Conservation (phyloP, 2,888 invertebrate species). For the Plagodis pulveraria region DNA sequence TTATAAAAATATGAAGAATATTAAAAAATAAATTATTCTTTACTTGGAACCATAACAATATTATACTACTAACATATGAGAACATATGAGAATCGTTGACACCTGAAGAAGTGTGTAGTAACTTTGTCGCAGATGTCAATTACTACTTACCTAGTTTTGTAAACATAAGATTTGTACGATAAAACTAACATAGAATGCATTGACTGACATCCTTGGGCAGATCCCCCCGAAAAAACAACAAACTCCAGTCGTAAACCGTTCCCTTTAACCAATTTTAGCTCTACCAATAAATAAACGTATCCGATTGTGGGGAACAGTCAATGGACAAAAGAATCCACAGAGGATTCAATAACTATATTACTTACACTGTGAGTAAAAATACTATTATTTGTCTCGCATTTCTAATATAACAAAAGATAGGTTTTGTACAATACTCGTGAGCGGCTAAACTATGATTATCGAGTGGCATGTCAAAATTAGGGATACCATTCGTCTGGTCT, state of each 20-base stretch:
- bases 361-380: constrained; percentile 61
- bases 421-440: constrained; percentile 61
- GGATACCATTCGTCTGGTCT: no score
- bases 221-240: constrained; percentile 67
- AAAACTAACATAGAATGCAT: constrained; percentile 62
- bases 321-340: constrained; percentile 48
- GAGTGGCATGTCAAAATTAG: constrained; percentile 37
- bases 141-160: no score
- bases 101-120: no score
- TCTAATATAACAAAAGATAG: constrained; percentile 63
- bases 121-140: no score
- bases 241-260: constrained; percentile 71
- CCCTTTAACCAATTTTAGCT: constrained; percentile 72
- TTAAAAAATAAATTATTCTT: no score
- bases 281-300: constrained; percentile 78
- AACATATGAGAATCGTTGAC: no score
- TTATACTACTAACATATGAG: no score
- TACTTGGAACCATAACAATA: no score
- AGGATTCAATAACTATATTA: constrained; percentile 68
- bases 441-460: constrained; percentile 67
- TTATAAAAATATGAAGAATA: no score
- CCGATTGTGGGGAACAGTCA: constrained; percentile 62
- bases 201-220: constrained; percentile 62
- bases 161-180: constrained; percentile 27
- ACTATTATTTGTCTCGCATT: constrained; percentile 61